A percentile compares a stretch with the other conserved stretches of the same genome.
These are phyloP conservation scores for Polymixis flavicincta DNA, from an alignment of 2,888 invertebrate species.

Conservation along the genomic window DNA sequence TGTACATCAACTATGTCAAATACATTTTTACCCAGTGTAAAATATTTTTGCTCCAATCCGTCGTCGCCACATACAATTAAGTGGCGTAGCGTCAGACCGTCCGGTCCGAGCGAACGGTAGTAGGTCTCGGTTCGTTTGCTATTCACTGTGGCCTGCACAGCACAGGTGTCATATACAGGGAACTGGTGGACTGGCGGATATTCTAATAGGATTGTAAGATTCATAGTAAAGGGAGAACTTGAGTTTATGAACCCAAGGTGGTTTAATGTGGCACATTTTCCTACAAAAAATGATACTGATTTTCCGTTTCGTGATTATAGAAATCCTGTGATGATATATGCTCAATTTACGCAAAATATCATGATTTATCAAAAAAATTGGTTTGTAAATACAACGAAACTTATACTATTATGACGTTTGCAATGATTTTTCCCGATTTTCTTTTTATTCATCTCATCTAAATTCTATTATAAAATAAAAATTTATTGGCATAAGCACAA, in stretches of 20 bases:
- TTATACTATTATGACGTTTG: not conserved
- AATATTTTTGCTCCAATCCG: slow-evolving; percentile 7
- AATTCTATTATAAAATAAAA: not conserved
- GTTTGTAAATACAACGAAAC: not conserved
- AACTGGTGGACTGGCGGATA: slow-evolving; percentile 11
- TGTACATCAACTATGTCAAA: not conserved
- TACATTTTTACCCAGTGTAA: not conserved
- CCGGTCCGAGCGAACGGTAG: slow-evolving; percentile 7
- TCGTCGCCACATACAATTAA: slow-evolving; percentile 20
- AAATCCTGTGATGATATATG: too few relatives aligned
- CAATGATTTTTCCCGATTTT: not conserved
- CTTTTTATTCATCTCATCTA: not conserved
- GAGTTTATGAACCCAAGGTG: not conserved
- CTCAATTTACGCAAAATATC: not conserved
- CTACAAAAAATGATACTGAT: not conserved
- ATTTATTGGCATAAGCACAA: not conserved
- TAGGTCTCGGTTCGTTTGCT: slow-evolving; percentile 36
- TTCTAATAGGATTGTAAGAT: slow-evolving; percentile 18
- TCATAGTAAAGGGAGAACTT: not conserved
- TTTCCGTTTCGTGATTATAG: too few relatives aligned
- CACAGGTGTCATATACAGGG: slow-evolving; percentile 50
- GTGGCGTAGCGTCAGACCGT: slow-evolving; percentile 4
- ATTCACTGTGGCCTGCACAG: slow-evolving; percentile 36
- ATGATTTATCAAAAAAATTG: not conserved
- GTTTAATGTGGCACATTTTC: not conserved